Base-by-base conservation (phyloP, 2,797 vertebrate genomes). In the Enteromius mattozi region DNA sequence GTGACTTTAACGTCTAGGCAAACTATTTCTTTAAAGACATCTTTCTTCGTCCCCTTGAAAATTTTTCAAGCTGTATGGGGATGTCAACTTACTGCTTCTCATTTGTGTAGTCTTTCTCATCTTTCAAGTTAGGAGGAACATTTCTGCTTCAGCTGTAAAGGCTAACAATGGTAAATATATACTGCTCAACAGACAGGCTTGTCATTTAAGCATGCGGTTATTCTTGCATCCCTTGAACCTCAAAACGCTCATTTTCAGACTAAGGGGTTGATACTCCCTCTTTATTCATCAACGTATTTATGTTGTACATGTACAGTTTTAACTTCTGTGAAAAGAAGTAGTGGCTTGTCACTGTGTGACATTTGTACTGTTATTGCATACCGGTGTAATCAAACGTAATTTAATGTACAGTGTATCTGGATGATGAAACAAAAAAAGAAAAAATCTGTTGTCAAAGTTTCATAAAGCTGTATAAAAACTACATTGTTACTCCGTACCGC, bases 281-380 rank as follows among this genome's bases (percentile, higher is more conserved):
- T 72, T 81, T 59, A n/a, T 61, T 59, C 24, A 85, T 19, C 54
- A 42, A 65, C 59, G 12, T 86, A 87, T 91, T 90, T 88, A 87
- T 90, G 89, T 87, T 86, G 56, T 66, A 40, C 54, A 3, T 61
- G 76, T 88, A 84, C 75, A 90, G 70, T 86, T 87, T 49, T 65
- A 42, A 84, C 88, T 90, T 91, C 85, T 74, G 81, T 88, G 77
- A 78, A 24, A 71, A 87, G 80, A 33, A 89, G 87, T 51, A 87
- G 81, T 71, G 8, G 83, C 77, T 89, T 86, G 90, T 92, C 92
- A 91, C 90, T 75, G 49, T 91, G 90, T 90, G 91, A 92, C 91
- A 87, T 81, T 86, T 66, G 24, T 84, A 47, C 61, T 88, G 87
- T 59, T 81, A 83, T 71, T 47, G 59, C 47, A 88, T 69, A 68